Conservation (phyloP, 2,113 vertebrate species). For the Esox niger region DNA sequence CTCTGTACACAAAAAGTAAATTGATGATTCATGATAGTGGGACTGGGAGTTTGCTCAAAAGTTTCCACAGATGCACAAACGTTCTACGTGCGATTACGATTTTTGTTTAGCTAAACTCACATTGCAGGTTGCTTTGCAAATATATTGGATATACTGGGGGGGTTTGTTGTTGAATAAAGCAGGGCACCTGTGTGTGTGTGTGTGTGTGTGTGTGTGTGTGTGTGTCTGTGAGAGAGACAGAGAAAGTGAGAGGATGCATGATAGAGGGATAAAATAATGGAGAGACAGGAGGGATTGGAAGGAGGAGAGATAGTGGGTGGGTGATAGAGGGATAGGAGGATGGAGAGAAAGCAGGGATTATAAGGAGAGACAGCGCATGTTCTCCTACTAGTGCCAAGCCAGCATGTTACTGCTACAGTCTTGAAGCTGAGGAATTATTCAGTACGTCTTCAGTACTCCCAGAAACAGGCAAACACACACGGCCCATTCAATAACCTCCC, state of each 20-base stretch:
- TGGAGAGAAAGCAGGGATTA: neutral
- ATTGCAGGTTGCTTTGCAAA: no score
- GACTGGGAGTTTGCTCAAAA: no score
- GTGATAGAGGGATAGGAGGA: neutral
- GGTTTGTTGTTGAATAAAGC: no score
- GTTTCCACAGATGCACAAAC: no score
- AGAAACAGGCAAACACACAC: neutral
- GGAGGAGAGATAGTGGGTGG: neutral
- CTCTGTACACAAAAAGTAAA: no score
- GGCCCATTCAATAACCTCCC: neutral
- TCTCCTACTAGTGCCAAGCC: conserved; percentile 17
- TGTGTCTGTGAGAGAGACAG: neutral
- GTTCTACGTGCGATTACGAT: no score
- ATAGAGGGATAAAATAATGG: neutral
- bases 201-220: neutral
- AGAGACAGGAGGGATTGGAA: neutral
- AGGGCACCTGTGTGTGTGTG: neutral
- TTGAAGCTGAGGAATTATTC: conserved; percentile 48
- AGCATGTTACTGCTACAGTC: conserved; percentile 39
- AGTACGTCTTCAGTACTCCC: conserved; percentile 5
- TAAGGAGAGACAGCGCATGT: neutral
- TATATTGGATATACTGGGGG: no score
- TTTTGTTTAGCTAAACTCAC: no score
- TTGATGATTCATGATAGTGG: no score
- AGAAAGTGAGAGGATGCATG: neutral